Evolutionary conservation across 2,797 vertebrate genomes (phyloP).

Genomic region (Characodon lateralis): DNA sequence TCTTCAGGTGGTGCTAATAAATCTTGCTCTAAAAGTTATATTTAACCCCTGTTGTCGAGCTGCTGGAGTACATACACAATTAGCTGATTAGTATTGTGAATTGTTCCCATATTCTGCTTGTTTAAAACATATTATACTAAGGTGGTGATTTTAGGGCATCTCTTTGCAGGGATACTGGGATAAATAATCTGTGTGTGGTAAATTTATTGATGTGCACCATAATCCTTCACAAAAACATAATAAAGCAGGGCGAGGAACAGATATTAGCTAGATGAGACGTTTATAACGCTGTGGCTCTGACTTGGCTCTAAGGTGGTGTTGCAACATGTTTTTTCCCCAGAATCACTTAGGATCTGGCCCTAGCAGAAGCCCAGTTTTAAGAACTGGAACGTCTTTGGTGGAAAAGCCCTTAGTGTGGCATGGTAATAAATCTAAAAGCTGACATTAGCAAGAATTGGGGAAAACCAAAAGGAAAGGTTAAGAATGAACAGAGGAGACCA

Average conservation of each 20-base stretch:
- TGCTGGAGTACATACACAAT: background rate
- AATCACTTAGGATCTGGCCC: no score
- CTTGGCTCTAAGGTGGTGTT: no score
- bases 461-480: slow-evolving; percentile 36
- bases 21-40: background rate
- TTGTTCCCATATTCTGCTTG: background rate
- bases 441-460: slow-evolving; percentile 72
- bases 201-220: no score
- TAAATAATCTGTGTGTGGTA: no score
- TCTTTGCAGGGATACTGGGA: no score
- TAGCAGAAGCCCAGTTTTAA: no score
- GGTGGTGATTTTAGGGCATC: background rate
- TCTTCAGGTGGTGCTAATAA: background rate
- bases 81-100: background rate
- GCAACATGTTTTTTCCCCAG: no score
- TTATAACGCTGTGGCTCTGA: background rate
- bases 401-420: background rate
- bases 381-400: no score
- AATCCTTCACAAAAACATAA: no score
- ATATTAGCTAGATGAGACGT: no score
- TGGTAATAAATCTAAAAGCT: slow-evolving; percentile 23
- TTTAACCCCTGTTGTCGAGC: background rate
- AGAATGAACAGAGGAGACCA: slow-evolving; percentile 41
- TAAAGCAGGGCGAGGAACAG: no score
- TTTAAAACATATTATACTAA: background rate